These are phyloP conservation scores for Sarcophaga variegata DNA, from an alignment of 2,888 invertebrate species.

Conservation along the genomic window DNA sequence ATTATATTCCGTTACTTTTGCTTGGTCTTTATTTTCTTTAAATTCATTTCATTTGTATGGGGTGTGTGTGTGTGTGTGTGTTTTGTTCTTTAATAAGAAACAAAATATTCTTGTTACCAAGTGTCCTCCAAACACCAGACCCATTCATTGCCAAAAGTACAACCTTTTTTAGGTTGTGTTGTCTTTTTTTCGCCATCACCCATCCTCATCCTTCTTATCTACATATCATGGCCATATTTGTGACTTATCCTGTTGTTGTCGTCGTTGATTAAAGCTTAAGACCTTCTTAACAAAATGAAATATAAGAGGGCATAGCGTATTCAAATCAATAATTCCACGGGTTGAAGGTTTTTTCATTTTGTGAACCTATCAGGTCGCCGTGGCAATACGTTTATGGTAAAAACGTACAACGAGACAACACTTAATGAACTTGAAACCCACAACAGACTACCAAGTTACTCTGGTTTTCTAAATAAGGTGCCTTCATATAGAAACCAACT, in stretches of 20 bases:
- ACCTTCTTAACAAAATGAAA: background rate
- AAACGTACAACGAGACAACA: no score
- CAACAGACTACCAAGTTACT: no score
- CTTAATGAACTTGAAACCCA: no score
- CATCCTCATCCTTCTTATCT: background rate
- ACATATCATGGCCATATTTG: conserved; percentile 25
- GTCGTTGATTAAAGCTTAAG: conserved; percentile 54
- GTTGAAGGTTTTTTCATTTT: no score
- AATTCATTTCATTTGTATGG: conserved; percentile 23
- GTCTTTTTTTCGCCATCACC: background rate
- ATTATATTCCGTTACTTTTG: conserved; percentile 11
- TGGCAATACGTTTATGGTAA: no score
- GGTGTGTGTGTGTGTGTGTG: background rate
- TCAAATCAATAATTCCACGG: no score
- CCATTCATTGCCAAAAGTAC: background rate
- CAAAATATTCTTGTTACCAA: conserved; percentile 55
- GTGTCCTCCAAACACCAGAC: conserved; percentile 43
- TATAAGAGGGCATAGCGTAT: no score
- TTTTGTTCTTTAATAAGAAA: background rate
- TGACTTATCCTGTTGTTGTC: conserved; percentile 30
- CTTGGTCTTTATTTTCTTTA: conserved; percentile 20
- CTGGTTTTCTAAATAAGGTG: no score
- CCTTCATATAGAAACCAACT: no score
- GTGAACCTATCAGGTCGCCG: no score
- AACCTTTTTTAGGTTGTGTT: background rate